Conservation (phyloP, 2,113 vertebrate genomes). For the Clarias batrachus region DNA sequence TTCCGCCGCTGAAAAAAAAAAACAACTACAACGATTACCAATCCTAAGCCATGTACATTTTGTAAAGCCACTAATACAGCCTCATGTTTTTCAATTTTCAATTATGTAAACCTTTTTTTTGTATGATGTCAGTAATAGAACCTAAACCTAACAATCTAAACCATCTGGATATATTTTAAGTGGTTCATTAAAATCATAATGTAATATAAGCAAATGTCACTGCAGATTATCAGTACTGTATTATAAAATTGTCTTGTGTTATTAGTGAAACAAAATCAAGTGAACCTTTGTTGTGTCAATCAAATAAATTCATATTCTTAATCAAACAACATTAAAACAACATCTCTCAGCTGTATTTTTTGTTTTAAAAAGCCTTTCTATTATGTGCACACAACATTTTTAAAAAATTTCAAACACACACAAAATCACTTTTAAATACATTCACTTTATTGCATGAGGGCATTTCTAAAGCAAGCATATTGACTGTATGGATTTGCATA, state of each 20-base stretch:
- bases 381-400: not conserved
- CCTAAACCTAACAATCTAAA: not conserved
- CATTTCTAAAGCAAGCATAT: slow-evolving; percentile 72
- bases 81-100: not conserved
- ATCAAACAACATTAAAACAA: not conserved
- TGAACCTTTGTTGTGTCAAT: not conserved
- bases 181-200: not conserved
- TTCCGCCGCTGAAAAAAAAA: not conserved
- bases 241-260: not conserved
- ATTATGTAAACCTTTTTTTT: not conserved
- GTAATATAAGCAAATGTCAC: not conserved
- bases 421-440: slow-evolving; percentile 65
- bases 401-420: slow-evolving; percentile 53
- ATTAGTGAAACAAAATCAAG: not conserved
- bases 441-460: slow-evolving; percentile 75
- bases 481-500: slow-evolving; percentile 72
- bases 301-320: not conserved
- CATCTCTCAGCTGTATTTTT: not conserved
- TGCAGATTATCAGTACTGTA: not conserved
- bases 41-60: not conserved
- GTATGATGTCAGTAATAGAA: not conserved
- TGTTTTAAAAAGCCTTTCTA: not conserved
- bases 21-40: not conserved
- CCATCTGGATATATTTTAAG: not conserved
- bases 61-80: not conserved